phyloP scores from a whole-genome alignment of 2,888 invertebrate species.

The Drosophila maculinotata region DNA sequence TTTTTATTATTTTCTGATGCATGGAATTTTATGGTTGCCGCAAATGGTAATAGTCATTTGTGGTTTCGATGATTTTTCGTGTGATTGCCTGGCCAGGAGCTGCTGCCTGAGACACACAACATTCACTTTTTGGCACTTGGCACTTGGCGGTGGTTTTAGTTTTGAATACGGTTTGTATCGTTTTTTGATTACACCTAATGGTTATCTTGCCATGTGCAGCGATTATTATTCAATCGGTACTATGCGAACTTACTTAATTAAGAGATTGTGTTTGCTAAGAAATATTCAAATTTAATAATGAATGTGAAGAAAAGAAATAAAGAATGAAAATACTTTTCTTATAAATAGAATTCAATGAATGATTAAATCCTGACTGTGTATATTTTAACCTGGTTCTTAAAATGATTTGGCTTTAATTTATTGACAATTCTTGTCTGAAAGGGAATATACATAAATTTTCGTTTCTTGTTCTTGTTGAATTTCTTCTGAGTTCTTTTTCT shows the following conservation, averaged over 20 bases:
- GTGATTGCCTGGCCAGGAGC: conserved; percentile 25
- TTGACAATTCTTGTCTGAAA: no score
- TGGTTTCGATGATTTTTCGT: conserved; percentile 19
- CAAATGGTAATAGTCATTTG: conserved; percentile 54
- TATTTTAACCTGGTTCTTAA: no score
- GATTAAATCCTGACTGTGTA: no score
- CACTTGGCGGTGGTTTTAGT: conserved; percentile 2
- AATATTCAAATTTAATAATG: no score
- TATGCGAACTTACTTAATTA: conserved; percentile 5
- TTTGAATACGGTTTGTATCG: conserved; percentile 5
- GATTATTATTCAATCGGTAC: conserved; percentile 5
- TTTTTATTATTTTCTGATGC: conserved; percentile 41
- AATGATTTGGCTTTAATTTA: no score
- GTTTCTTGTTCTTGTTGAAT: not conserved
- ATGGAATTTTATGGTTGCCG: conserved; percentile 38
- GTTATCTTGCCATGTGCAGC: conserved; percentile 1
- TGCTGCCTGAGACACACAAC: conserved; percentile 40
- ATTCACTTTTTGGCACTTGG: conserved; percentile 57
- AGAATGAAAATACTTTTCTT: no score
- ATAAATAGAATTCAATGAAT: no score
- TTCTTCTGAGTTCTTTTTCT: no score
- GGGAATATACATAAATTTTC: no score
- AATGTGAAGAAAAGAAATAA: no score
- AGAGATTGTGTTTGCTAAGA: not conserved
- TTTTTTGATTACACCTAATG: conserved; percentile 27